Base-by-base conservation (phyloP, 2,888 invertebrate species). In the Coleophora flavipennella region DNA sequence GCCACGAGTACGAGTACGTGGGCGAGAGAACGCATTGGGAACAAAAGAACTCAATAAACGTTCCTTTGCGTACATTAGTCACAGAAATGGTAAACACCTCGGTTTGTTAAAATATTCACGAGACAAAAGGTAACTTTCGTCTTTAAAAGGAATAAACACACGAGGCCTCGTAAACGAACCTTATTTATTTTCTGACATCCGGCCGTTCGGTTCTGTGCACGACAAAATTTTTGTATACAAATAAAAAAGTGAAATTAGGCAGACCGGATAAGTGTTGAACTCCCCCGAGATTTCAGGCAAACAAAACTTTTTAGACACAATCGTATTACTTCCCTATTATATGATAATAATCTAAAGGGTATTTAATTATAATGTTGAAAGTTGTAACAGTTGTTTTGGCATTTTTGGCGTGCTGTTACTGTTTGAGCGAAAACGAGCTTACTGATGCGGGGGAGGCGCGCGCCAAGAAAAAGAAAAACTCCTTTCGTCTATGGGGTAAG, bases 91-190 rank as follows among this genome's bases (percentile, higher is more conserved):
- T 70, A 73, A 74, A 70, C 65, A 52, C 59, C 56, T 47, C 61
- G 59, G 58, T 77, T 72, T 67, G 69, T 36, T 70, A 72, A 64
- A 60, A 70, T 53, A 20, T 53, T 49, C 66, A 57, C 67, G 64
- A 74, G 76, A 81, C 81, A 81, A 81, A 67, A 62, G 48, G 53
- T 40, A 61, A 70, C 79, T 80, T 80, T 81, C 79, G 67, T 74
- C 61, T 49, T 44, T 49, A 56, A 53, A 62, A 66, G 57, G 59
- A 70, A 72, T 75, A 67, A 67, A 70, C 63, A 47, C 53, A 57
- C 50, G 51, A 45, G 35, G 50, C 55, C 51, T 54, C 49, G 50
- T 51, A 50, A 53, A 60, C 55, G 55, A 50, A 61, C 53, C 67
- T 70, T 77, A 78, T 77, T 76, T 77, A 76, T 68, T 68, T 57